A percentile compares a stretch with the other conserved stretches of the same genome.
phyloP scores from a whole-genome alignment of 2,113 vertebrate genomes.

The Oreotrochilus melanogaster region DNA sequence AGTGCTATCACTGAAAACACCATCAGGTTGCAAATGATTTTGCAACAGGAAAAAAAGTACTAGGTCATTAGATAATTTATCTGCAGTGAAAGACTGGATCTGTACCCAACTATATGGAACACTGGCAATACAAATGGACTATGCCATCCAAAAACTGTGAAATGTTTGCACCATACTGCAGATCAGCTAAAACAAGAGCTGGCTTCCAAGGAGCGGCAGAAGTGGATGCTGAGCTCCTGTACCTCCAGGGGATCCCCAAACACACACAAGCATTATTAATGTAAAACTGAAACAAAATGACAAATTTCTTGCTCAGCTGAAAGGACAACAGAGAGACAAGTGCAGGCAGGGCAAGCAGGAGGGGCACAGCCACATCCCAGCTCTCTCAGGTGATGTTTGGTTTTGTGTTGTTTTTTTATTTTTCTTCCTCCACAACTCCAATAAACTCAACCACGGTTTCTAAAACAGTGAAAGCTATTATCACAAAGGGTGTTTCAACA shows the following conservation, averaged over 20 bases:
- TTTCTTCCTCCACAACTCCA: too few relatives aligned
- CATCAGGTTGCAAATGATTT: conserved; percentile 39
- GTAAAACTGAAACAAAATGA: not conserved
- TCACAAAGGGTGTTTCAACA: too few relatives aligned
- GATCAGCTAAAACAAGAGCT: not conserved
- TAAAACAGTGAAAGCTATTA: too few relatives aligned
- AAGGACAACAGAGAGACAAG: not conserved
- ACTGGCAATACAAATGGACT: not conserved
- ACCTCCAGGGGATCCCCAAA: not conserved
- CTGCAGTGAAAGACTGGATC: conserved; percentile 11
- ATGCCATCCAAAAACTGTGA: not conserved
- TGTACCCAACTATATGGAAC: not conserved
- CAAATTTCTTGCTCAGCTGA: not conserved
- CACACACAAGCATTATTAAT: not conserved
- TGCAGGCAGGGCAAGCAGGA: too few relatives aligned
- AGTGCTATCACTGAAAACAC: not conserved
- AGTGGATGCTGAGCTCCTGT: not conserved
- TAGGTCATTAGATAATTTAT: conserved; percentile 43
- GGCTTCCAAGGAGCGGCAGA: not conserved
- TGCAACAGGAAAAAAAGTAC: conserved; percentile 4
- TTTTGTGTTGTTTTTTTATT: too few relatives aligned
- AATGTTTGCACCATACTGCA: conserved; percentile 1
- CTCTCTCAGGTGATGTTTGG: too few relatives aligned
- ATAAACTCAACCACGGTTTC: too few relatives aligned
- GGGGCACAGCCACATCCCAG: too few relatives aligned